Evolutionary conservation across 2,113 vertebrate species (phyloP).

Genomic region (Isichthys henryi): DNA sequence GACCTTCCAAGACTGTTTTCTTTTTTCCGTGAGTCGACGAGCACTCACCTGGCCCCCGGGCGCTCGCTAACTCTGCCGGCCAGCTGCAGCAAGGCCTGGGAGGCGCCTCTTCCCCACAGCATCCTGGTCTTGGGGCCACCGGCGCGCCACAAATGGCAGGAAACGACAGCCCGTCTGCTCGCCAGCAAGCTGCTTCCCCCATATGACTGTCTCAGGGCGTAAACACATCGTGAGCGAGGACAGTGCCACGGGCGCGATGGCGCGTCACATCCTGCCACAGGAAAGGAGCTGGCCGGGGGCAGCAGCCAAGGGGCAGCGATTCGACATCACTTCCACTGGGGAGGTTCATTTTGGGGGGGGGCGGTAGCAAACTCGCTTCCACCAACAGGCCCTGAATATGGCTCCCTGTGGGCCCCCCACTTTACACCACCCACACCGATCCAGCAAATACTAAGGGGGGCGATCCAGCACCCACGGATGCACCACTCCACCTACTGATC

Average conservation of each 20-base stretch:
- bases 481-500: background rate
- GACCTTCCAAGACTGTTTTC: background rate
- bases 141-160: constrained; percentile 37
- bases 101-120: constrained; percentile 55
- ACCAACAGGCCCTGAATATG: background rate
- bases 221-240: constrained; percentile 55
- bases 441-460: background rate
- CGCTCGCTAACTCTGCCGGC: constrained; percentile 38
- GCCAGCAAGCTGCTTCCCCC: constrained; percentile 55
- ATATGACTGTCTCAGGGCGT: constrained; percentile 44
- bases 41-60: constrained; percentile 55
- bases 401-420: background rate
- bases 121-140: constrained; percentile 47
- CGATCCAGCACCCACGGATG: background rate
- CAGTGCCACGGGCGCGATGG: constrained; percentile 34
- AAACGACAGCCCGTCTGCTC: constrained; percentile 56
- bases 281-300: constrained; percentile 46
- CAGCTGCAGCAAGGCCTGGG: constrained; percentile 40
- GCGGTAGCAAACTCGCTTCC: background rate
- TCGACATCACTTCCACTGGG: constrained; percentile 16
- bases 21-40: background rate
- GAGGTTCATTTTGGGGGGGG: background rate
- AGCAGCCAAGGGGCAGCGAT: background rate
- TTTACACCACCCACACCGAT: background rate
- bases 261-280: constrained; percentile 53